Evolutionary conservation across 2,888 invertebrate genomes (phyloP), one percentile per base, ranked within the genome.

Genomic region (Noctua comes): DNA sequence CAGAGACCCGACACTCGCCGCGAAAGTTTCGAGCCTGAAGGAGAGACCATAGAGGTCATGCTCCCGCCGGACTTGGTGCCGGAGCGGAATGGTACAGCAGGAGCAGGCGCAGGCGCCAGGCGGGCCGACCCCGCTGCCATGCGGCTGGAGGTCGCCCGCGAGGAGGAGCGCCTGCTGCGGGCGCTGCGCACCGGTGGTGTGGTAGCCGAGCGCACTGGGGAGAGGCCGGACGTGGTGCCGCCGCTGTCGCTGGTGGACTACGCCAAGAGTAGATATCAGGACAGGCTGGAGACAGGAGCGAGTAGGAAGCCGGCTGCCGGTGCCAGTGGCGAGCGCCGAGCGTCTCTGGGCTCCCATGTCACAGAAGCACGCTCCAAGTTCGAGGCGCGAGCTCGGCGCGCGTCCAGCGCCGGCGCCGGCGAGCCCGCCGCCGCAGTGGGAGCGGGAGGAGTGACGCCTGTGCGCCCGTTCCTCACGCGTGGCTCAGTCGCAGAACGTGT

Each of bases 401-500:
- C 96, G 16, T 95, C 96, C 8, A 97, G 91, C 94, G 97, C 92
- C 88, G 97, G 96, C 83, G 91, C 96, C 76, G 90, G 91, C 27
- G 96, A 95, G 80, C 86, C 95, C 70, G 94, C 95, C 70, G 91
- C 96, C 76, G 92, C 87, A 21, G 83, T 93, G 43, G 96, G 95
- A 21, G 83, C 93, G 46, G 96, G 95, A 59, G 91, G 95, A 62
- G 91, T 93, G 46, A 92, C 95, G 73, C 98, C 99, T 11, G 98
- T 98, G 77, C 97, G 98, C 73, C 98, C 98, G 27, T 98, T 99
- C 95, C 97, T 99, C 75, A 98, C 99, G 65, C 97, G 99, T 80
- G 99, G 99, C 43, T 99, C 99, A 10, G 99, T 99, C 5, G 99
- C 99, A 43, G 99, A 99, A 93, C 97, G 99, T 70, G 99, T 99